phyloP scores from a whole-genome alignment of 2,888 invertebrate genomes.

The Hirtodrosophila trivittata region DNA sequence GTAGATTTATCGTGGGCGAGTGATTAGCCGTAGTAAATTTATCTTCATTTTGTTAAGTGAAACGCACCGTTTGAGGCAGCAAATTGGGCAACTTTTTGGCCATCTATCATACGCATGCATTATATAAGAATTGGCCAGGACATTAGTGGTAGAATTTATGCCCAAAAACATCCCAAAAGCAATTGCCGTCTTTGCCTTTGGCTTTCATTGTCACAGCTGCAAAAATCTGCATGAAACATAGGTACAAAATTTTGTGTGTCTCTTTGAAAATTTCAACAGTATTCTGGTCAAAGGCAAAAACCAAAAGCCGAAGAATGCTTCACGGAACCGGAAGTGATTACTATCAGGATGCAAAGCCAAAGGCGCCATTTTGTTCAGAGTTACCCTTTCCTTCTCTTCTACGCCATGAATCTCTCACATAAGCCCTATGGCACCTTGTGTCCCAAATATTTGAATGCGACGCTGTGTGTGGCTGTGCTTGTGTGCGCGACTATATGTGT shows the following conservation, averaged over 20 bases:
- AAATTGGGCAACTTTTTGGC: slow-evolving; percentile 20
- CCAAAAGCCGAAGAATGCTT: slow-evolving; percentile 37
- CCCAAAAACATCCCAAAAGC: slow-evolving; percentile 1
- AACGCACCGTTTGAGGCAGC: slow-evolving; percentile 13
- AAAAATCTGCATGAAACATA: slow-evolving; percentile 57
- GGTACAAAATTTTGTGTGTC: slow-evolving; percentile 42
- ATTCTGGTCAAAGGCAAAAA: slow-evolving; percentile 12
- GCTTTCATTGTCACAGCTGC: slow-evolving; percentile 39
- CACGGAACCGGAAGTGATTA: slow-evolving; percentile 59
- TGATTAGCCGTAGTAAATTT: slow-evolving; percentile 44
- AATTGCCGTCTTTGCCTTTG: slow-evolving; percentile 16
- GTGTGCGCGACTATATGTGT: slow-evolving; percentile 16
- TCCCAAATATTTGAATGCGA: not conserved
- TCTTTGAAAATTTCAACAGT: slow-evolving; percentile 14
- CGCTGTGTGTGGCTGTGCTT: not conserved
- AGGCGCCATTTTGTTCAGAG: slow-evolving; percentile 26
- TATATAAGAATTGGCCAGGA: slow-evolving; percentile 40
- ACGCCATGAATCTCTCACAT: slow-evolving; percentile 28
- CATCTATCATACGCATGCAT: slow-evolving; percentile 46
- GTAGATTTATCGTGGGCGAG: slow-evolving; percentile 12
- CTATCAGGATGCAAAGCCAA: slow-evolving; percentile 23
- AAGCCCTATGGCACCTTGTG: slow-evolving; percentile 4
- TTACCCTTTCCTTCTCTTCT: slow-evolving; percentile 7
- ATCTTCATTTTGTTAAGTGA: slow-evolving; percentile 20
- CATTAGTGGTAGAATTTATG: slow-evolving; percentile 42